Conservation (phyloP, 1,140 invertebrate species). For the Andricus grossulariae region DNA sequence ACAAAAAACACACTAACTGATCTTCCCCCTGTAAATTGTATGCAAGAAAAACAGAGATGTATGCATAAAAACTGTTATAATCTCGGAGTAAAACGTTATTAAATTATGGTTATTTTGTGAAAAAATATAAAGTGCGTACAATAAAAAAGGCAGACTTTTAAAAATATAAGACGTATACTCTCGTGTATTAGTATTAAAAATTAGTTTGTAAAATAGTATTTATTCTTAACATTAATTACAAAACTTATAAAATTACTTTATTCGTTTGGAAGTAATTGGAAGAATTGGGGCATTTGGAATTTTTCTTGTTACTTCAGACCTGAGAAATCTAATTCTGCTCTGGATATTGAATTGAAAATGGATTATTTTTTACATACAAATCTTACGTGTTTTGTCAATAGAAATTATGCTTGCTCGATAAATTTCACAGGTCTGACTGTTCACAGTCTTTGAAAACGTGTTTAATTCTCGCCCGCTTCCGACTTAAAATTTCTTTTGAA, state of each 20-base stretch:
- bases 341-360: background rate
- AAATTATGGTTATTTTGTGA: slow-evolving; percentile 11
- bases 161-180: slow-evolving; percentile 27
- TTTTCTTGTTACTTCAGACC: background rate
- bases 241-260: slow-evolving; percentile 52
- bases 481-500: background rate
- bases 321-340: background rate
- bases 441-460: slow-evolving; percentile 11
- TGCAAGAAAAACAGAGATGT: too few relatives aligned
- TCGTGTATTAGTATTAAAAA: slow-evolving; percentile 38
- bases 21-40: too few relatives aligned
- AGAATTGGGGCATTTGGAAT: slow-evolving; percentile 32
- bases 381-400: background rate
- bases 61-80: background rate
- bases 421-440: background rate
- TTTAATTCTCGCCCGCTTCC: background rate
- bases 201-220: slow-evolving; percentile 45
- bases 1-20: too few relatives aligned
- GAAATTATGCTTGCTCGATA: background rate
- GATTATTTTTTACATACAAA: slow-evolving; percentile 5
- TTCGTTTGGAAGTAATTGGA: slow-evolving; percentile 45
- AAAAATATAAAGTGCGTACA: slow-evolving; percentile 43
- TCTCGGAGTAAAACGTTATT: background rate
- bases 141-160: slow-evolving; percentile 11
- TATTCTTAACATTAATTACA: slow-evolving; percentile 40